Evolutionary conservation across 2,797 vertebrate species (phyloP), one percentile per base, ranked within the genome.

Genomic region (Myiotriccus ornatus): DNA sequence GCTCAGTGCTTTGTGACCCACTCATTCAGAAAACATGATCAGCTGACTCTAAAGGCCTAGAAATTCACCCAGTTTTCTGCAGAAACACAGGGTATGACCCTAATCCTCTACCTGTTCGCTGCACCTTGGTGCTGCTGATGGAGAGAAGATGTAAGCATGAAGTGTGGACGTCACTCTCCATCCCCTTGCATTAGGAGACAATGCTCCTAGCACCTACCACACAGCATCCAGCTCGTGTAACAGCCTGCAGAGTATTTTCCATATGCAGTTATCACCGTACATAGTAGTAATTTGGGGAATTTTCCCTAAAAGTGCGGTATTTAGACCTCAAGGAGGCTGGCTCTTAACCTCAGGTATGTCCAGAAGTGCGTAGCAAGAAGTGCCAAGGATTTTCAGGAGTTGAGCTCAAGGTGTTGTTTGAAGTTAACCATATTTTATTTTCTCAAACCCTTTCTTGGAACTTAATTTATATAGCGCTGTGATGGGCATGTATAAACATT

Each of bases 341-440:
- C 25, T 43, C 24, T 89, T 90, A 92, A 91, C 76, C 62, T 62
- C 56, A 44, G 88, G 62, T 63, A 68, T 41, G 44, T 63, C 88
- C 91, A 91, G 71, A 91, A 52, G 24, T 57, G 50, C 4, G 9
- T 34, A 67, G 82, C 89, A 73, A 74, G 91, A 89, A 62, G 89
- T 95, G 94, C 90, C 86, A 63, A 46, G 91, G 85, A 93, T 96
- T 87, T 97, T 94, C 95, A 87, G 90, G 95, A 97, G 96, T 96
- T 96, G 95, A 96, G 93, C 94, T 94, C 93, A 94, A 97, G 97
- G 97, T 97, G 97, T 97, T 98, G 97, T 97, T 98, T 98, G 98
- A 98, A 97, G 90, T 86, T 95, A 97, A 92, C 97, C 95, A 62
- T 96, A 88, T 97, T 97, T 97, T 97, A 96, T 97, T 98, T 97